Conservation (phyloP, 2,888 invertebrate genomes). For the Capitulum mitella region DNA sequence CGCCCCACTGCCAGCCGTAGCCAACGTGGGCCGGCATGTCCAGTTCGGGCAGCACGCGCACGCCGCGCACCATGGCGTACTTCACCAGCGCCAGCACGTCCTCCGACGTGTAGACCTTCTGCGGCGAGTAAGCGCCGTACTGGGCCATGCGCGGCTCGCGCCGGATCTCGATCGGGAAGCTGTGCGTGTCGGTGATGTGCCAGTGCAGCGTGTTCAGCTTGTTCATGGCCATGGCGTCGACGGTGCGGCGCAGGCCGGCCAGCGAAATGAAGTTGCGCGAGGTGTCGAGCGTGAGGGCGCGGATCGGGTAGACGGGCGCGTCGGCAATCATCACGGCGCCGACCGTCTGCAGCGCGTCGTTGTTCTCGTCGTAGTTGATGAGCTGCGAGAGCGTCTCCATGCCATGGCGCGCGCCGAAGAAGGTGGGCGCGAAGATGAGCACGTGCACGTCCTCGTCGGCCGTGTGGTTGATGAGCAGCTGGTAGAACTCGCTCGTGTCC, state of each 20-base stretch:
- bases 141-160: constrained; percentile 37
- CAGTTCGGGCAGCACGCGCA: constrained; percentile 82
- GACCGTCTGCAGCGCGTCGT: constrained; percentile 30
- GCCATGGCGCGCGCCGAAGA: constrained; percentile 36
- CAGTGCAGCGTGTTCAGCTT: constrained; percentile 50
- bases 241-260: constrained; percentile 30
- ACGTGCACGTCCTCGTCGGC: constrained; percentile 22
- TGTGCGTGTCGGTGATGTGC: constrained; percentile 48
- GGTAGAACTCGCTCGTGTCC: constrained; percentile 30
- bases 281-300: constrained; percentile 52
- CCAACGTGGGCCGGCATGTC: constrained; percentile 87
- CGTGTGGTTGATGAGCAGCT: constrained; percentile 26
- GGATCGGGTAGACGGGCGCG: constrained; percentile 49
- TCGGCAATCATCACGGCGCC: constrained; percentile 40
- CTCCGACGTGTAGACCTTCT: constrained; percentile 60
- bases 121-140: constrained; percentile 34
- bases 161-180: constrained; percentile 48
- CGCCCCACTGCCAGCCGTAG: constrained; percentile 65
- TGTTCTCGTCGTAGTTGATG: constrained; percentile 33
- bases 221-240: constrained; percentile 35
- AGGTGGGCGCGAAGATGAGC: constrained; percentile 29
- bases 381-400: constrained; percentile 36
- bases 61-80: constrained; percentile 70
- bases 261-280: constrained; percentile 42
- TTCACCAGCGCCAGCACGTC: constrained; percentile 63